Evolutionary conservation across 2,888 invertebrate genomes (phyloP).

Genomic region (Crocallis elinguaria): DNA sequence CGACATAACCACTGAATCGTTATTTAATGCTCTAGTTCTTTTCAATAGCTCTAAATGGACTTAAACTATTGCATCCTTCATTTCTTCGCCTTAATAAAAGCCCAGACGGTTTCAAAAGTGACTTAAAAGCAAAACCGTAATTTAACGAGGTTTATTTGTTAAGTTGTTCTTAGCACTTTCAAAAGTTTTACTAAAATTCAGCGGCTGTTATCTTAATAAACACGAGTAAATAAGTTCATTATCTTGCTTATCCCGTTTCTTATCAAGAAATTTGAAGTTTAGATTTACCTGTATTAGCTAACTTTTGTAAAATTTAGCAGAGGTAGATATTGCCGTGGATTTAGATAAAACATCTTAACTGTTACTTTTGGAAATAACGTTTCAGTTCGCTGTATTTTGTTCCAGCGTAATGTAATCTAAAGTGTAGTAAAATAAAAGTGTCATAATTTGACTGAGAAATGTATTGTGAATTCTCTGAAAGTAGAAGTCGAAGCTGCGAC

Average conservation of each 20-base stretch:
- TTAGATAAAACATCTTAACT: no score
- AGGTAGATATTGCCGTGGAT: neutral
- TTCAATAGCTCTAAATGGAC: no score
- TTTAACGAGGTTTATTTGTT: neutral
- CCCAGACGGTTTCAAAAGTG: neutral
- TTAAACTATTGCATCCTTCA: no score
- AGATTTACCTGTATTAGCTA: neutral
- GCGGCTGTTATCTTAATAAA: neutral
- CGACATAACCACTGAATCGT: no score
- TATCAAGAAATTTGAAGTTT: slow-evolving; percentile 9
- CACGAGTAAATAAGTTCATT: slow-evolving; percentile 3
- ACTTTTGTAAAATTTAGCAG: slow-evolving; percentile 1
- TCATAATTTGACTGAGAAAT: no score
- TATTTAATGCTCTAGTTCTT: no score
- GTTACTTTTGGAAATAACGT: no score
- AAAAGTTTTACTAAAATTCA: slow-evolving; percentile 3
- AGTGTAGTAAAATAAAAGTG: no score
- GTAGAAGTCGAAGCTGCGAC: no score
- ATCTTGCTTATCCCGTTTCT: slow-evolving; percentile 1
- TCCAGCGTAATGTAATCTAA: no score
- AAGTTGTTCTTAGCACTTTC: neutral
- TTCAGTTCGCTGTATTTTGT: no score
- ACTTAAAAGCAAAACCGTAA: neutral
- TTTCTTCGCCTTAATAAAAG: neutral
- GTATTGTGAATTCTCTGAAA: no score